Conservation (phyloP, 2,797 vertebrate species). For the Fringilla coelebs region DNA sequence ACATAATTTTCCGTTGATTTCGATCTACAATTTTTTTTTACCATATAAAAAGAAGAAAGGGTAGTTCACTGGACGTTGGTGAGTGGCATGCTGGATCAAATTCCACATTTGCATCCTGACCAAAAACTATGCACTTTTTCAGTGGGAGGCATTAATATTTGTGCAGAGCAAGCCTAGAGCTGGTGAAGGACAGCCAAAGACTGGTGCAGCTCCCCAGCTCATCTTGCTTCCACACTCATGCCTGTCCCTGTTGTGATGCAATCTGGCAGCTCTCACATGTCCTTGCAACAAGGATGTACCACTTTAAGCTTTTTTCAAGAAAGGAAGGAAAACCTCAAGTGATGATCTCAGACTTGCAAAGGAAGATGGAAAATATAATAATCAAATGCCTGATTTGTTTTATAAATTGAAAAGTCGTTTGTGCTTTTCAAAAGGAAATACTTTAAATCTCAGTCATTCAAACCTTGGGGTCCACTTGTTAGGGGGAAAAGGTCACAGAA, state of each 20-base stretch:
- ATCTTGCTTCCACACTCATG: neutral
- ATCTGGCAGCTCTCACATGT: conserved; percentile 25
- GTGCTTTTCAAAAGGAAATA: neutral
- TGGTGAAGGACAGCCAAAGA: neutral
- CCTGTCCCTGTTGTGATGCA: conserved; percentile 49
- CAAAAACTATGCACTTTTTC: neutral
- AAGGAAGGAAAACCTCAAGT: conserved; percentile 38
- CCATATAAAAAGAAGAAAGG: neutral
- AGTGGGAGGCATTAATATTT: neutral
- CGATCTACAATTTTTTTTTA: neutral
- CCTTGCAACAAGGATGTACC: conserved; percentile 42
- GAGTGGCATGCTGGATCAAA: neutral
- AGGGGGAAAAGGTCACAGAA: neutral
- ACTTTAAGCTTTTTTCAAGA: neutral
- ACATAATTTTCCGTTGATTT: neutral
- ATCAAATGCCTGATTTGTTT: neutral
- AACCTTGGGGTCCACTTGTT: neutral
- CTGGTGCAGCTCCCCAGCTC: neutral
- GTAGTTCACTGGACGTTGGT: neutral
- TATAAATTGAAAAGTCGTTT: neutral
- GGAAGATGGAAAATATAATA: neutral
- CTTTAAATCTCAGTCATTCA: neutral
- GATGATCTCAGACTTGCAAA: neutral
- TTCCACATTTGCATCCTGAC: neutral
- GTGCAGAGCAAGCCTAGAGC: neutral